These are phyloP conservation scores for Hafferia zeledoni DNA, from an alignment of 2,797 vertebrate species.

Conservation along the genomic window DNA sequence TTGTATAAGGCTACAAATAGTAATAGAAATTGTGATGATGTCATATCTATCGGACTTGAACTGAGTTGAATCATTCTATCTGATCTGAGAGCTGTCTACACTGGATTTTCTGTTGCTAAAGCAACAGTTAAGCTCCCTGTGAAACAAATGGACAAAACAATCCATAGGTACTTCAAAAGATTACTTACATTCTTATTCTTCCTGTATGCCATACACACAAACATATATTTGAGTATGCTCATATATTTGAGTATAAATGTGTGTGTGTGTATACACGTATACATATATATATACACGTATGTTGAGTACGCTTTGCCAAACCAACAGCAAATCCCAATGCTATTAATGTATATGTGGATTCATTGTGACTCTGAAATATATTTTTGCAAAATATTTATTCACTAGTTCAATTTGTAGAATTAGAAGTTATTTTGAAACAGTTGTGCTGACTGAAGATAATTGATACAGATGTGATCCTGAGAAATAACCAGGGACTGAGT, in stretches of 20 bases:
- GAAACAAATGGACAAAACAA: neutral
- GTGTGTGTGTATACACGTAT: neutral
- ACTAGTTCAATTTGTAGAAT: neutral
- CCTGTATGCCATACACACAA: neutral
- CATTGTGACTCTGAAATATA: neutral
- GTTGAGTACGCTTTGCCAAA: neutral
- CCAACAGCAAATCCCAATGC: neutral
- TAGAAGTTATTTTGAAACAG: neutral
- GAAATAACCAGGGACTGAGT: neutral
- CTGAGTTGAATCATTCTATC: neutral
- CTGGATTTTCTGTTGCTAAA: slow-evolving; percentile 23
- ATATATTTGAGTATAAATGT: neutral
- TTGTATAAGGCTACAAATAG: slow-evolving; percentile 8
- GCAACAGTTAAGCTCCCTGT: neutral
- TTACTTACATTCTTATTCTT: neutral
- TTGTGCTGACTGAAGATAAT: neutral
- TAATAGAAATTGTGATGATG: neutral
- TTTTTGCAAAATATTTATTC: neutral
- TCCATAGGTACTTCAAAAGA: neutral
- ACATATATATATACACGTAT: neutral
- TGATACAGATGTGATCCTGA: neutral
- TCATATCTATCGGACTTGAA: neutral
- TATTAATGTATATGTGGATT: neutral
- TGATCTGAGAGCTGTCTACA: neutral
- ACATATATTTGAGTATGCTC: neutral